These are phyloP conservation scores for Odontothrips loti DNA, from an alignment of 2,888 invertebrate genomes.

Conservation along the genomic window DNA sequence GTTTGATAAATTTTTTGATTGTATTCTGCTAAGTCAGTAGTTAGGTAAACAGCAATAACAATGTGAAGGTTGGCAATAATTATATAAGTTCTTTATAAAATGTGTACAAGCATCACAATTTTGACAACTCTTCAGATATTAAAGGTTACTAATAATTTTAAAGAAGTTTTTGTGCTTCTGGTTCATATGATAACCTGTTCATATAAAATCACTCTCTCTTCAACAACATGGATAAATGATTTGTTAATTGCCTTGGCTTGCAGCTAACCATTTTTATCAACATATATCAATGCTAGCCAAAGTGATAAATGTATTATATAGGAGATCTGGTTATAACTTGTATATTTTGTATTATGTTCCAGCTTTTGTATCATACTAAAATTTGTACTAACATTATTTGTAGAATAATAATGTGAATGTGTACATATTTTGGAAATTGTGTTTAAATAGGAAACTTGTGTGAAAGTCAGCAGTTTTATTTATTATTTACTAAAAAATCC, in stretches of 20 bases:
- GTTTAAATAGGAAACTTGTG: constrained; percentile 23
- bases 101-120: constrained; percentile 5
- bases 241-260: constrained; percentile 31
- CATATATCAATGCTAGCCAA: constrained; percentile 31
- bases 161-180: neutral
- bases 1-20: neutral
- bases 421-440: constrained; percentile 18
- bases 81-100: neutral
- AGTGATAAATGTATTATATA: constrained; percentile 33
- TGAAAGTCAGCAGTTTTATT: neutral
- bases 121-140: neutral
- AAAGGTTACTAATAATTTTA: neutral
- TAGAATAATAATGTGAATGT: constrained; percentile 19
- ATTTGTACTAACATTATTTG: constrained; percentile 18
- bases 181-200: neutral
- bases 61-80: constrained; percentile 11
- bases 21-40: constrained; percentile 8
- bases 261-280: constrained; percentile 30
- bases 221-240: constrained; percentile 30
- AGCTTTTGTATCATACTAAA: constrained; percentile 33
- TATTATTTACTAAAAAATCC: neutral
- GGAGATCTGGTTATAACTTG: constrained; percentile 36
- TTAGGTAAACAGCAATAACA: neutral
- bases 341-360: constrained; percentile 37
- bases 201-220: constrained; percentile 27